Evolutionary conservation across 2,797 vertebrate species (phyloP).

Genomic region (Lithobates pipiens): DNA sequence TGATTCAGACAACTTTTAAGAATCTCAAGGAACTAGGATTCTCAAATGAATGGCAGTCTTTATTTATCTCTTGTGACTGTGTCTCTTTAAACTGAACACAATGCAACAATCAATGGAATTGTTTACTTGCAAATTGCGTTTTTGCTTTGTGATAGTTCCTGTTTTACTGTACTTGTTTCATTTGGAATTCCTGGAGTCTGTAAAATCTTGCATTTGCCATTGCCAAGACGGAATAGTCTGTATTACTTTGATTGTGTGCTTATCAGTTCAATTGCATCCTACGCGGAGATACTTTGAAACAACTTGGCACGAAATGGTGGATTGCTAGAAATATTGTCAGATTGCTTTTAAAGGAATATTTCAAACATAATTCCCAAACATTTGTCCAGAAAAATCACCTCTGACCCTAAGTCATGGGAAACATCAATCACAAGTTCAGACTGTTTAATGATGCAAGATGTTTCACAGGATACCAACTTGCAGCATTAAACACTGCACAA

Average conservation of each 20-base stretch:
- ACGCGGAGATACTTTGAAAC: not conserved
- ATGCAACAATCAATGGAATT: too few relatives aligned
- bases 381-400: not conserved
- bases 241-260: not conserved
- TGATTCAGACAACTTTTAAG: too few relatives aligned
- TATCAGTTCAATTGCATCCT: not conserved
- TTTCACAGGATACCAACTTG: constrained; percentile 24
- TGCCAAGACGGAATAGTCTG: not conserved
- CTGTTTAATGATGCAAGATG: constrained; percentile 19
- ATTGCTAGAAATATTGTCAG: not conserved
- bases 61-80: too few relatives aligned
- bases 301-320: not conserved
- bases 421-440: constrained; percentile 16
- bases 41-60: too few relatives aligned
- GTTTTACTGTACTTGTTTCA: not conserved
- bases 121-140: too few relatives aligned
- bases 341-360: not conserved
- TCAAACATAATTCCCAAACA: not conserved
- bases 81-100: too few relatives aligned
- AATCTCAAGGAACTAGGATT: too few relatives aligned
- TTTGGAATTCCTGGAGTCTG: not conserved
- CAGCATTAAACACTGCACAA: constrained; percentile 29
- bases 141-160: not conserved
- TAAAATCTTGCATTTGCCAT: not conserved
- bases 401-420: not conserved